A percentile compares a stretch with the other conserved stretches of the same genome.
Conservation (phyloP, 1,140 invertebrate genomes). For the Danaus plexippus region DNA sequence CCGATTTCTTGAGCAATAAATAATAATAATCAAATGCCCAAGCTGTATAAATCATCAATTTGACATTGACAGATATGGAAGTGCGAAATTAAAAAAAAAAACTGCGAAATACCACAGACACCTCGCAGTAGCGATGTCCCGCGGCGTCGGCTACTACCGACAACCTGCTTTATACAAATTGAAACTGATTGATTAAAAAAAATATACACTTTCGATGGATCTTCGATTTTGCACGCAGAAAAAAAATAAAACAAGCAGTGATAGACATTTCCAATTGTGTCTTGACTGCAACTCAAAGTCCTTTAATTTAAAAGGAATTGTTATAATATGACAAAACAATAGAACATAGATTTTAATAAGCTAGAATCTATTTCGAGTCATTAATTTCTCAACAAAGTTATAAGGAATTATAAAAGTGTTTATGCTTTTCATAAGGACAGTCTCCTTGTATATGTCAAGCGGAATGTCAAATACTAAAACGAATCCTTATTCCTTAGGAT, state of each 20-base stretch:
- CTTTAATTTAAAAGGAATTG: no score
- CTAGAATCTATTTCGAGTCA: no score
- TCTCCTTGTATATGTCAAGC: no score
- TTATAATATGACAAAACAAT: no score
- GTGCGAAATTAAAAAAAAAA: slow-evolving; percentile 27
- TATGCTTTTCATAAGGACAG: no score
- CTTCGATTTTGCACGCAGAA: slow-evolving; percentile 45
- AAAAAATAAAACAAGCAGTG: slow-evolving; percentile 15
- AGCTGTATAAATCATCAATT: slow-evolving; percentile 18
- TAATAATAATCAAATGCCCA: slow-evolving; percentile 15
- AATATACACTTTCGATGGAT: slow-evolving; percentile 41
- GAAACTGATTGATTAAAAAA: slow-evolving; percentile 44
- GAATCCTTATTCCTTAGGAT: no score
- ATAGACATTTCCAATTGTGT: slow-evolving; percentile 9
- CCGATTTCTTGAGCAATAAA: no score
- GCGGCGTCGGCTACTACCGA: slow-evolving; percentile 31
- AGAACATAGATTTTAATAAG: no score
- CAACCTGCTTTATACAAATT: slow-evolving; percentile 23
- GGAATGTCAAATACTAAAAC: no score
- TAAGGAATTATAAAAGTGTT: no score
- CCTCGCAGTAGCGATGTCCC: slow-evolving; percentile 44
- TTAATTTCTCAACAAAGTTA: no score
- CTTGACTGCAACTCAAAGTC: no score
- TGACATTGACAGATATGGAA: slow-evolving; percentile 32
- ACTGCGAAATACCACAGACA: slow-evolving; percentile 22